Percentiles rank a stretch among this genome's conserved stretches.
Evolutionary conservation across 2,888 invertebrate species (phyloP).

Genomic region (Drosophila borealis): DNA sequence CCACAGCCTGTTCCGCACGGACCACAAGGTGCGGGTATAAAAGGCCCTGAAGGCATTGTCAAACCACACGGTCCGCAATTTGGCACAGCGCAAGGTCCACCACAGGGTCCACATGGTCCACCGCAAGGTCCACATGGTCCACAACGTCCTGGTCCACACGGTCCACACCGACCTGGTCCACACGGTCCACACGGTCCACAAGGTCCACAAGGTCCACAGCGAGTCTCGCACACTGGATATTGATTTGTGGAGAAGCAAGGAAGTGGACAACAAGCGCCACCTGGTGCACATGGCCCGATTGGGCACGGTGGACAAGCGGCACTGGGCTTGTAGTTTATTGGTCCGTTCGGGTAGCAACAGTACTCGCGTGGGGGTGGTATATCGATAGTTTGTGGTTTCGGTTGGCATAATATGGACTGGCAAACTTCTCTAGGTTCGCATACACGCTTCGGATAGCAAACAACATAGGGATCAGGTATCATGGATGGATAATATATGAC

Average conservation of each 20-base stretch:
- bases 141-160: slow-evolving; percentile 1
- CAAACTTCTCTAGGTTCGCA: slow-evolving; percentile 81
- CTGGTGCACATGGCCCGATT: slow-evolving; percentile 18
- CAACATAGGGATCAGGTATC: slow-evolving; percentile 56
- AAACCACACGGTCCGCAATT: slow-evolving; percentile 48
- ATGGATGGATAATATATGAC: slow-evolving; percentile 78
- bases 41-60: slow-evolving; percentile 74
- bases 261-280: slow-evolving; percentile 14
- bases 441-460: slow-evolving; percentile 78
- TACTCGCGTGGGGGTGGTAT: slow-evolving; percentile 80
- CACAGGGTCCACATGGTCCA: slow-evolving; percentile 13
- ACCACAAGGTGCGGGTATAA: slow-evolving; percentile 59
- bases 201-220: slow-evolving; percentile 12
- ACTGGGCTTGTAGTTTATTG: slow-evolving; percentile 35
- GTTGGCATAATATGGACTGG: slow-evolving; percentile 31
- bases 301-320: slow-evolving; percentile 21
- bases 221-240: slow-evolving; percentile 23
- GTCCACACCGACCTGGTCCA: slow-evolving; percentile 4
- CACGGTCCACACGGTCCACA: slow-evolving; percentile 2
- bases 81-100: slow-evolving; percentile 9
- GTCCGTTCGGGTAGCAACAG: slow-evolving; percentile 80
- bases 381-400: slow-evolving; percentile 61
- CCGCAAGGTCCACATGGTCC: background rate
- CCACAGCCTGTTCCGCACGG: slow-evolving; percentile 72
- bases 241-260: slow-evolving; percentile 19